phyloP scores from a whole-genome alignment of 2,113 vertebrate genomes.

The Rhinoderma darwinii region DNA sequence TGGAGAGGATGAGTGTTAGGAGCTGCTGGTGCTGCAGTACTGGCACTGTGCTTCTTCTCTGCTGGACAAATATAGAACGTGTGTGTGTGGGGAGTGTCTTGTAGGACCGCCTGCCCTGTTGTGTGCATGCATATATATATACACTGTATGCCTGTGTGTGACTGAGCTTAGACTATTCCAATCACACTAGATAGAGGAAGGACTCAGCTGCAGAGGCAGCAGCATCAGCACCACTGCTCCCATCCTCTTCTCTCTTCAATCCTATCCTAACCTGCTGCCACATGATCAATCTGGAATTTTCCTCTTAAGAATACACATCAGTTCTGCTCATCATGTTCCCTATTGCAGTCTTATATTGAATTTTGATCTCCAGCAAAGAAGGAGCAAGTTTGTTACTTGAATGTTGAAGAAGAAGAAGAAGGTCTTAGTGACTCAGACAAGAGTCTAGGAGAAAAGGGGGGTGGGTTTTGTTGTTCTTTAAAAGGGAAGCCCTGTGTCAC shows the following conservation, averaged over 20 bases:
- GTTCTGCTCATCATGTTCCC: neutral
- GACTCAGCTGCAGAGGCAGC: conserved; percentile 56
- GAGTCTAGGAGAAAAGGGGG: conserved; percentile 23
- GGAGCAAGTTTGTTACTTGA: conserved; percentile 44
- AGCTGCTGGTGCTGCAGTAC: conserved; percentile 54
- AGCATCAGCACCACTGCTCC: conserved; percentile 44
- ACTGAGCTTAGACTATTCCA: conserved; percentile 50
- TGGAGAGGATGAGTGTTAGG: neutral
- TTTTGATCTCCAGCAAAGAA: conserved; percentile 33
- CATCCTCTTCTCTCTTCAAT: conserved; percentile 25
- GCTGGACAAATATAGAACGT: conserved; percentile 54
- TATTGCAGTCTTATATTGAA: neutral
- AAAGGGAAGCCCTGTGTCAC: neutral
- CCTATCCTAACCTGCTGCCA: conserved; percentile 48
- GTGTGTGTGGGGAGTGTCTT: conserved; percentile 56
- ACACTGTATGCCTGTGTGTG: conserved; percentile 41
- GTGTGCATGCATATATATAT: conserved; percentile 53
- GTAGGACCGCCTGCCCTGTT: conserved; percentile 46
- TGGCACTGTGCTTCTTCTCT: conserved; percentile 41
- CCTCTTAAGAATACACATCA: conserved; percentile 23
- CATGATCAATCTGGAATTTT: conserved; percentile 49
- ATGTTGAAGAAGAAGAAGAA: conserved; percentile 27
- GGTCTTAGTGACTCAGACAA: conserved; percentile 1
- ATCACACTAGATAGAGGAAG: conserved; percentile 36
- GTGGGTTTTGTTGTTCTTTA: conserved; percentile 31